A percentile compares a stretch with the other conserved stretches of the same genome.
phyloP scores from a whole-genome alignment of 2,113 vertebrate species.

The Pithys albifrons region DNA sequence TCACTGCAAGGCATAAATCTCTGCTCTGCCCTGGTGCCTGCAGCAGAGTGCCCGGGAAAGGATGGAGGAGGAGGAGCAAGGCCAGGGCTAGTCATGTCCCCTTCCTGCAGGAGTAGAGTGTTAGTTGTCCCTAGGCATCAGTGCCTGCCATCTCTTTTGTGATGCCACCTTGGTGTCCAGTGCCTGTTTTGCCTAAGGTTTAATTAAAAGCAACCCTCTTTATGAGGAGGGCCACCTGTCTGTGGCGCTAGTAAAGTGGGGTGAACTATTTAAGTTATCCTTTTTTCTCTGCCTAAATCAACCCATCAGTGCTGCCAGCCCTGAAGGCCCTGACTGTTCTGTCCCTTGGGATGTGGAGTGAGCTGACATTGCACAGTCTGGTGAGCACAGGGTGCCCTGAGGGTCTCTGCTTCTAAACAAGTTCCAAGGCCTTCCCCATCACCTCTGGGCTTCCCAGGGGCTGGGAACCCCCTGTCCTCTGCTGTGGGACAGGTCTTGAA shows the following conservation, averaged over 20 bases:
- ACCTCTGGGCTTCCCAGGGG: background rate
- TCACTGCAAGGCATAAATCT: background rate
- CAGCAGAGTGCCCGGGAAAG: background rate
- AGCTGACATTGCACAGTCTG: background rate
- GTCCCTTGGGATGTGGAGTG: background rate
- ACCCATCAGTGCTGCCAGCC: background rate
- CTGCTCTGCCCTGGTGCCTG: background rate
- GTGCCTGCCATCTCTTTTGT: background rate
- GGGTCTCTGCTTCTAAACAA: background rate
- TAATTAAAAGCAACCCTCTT: background rate
- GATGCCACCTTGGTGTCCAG: background rate
- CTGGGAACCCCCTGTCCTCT: background rate
- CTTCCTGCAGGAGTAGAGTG: background rate
- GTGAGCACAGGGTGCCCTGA: background rate
- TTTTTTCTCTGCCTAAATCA: background rate
- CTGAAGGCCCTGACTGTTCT: background rate
- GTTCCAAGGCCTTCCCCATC: background rate
- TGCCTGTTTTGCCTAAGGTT: background rate
- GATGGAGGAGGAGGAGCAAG: background rate
- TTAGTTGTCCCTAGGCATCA: background rate
- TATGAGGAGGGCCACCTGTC: background rate
- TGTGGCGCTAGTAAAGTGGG: constrained; percentile 21
- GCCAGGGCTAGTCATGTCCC: background rate
- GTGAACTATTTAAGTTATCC: background rate
- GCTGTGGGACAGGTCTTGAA: background rate